A percentile compares a stretch with the other conserved stretches of the same genome.
These are phyloP conservation scores for Gymnobelideus leadbeateri DNA, from an alignment of 2,113 vertebrate species.

Conservation along the genomic window DNA sequence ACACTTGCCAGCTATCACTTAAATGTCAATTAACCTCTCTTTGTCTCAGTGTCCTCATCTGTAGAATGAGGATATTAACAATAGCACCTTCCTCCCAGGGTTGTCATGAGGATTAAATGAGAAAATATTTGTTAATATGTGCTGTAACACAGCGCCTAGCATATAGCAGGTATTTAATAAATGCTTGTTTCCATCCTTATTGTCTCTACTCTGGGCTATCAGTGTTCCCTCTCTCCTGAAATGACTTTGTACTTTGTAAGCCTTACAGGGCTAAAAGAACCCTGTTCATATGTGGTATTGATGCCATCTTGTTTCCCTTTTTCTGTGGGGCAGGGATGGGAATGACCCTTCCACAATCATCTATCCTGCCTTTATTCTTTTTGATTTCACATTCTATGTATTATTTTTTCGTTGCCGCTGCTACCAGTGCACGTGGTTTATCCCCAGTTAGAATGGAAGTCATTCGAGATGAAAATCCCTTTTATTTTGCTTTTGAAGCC, in stretches of 20 bases:
- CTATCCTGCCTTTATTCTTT: not conserved
- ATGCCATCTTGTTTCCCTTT: not conserved
- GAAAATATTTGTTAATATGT: too few species aligned
- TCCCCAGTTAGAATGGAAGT: not conserved
- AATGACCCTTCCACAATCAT: too few species aligned
- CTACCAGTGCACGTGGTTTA: not conserved
- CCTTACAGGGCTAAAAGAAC: not conserved
- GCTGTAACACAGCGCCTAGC: not conserved
- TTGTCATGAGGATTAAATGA: not conserved
- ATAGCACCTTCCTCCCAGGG: not conserved
- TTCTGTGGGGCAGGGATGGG: not conserved
- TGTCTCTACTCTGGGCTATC: not conserved
- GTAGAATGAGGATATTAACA: not conserved
- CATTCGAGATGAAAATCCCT: not conserved
- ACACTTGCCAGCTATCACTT: not conserved
- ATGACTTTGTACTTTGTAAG: not conserved
- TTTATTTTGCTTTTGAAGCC: not conserved
- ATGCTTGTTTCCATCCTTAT: not conserved
- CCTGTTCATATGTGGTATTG: rapidly evolving
- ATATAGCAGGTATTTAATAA: not conserved
- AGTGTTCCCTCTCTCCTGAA: not conserved
- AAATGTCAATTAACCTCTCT: not conserved
- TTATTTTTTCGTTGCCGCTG: too few species aligned
- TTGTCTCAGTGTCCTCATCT: not conserved
- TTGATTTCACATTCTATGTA: not conserved